A percentile compares a stretch with the other conserved stretches of the same genome.
Evolutionary conservation across 2,797 vertebrate species (phyloP).

Genomic region (Crypturellus tataupa): DNA sequence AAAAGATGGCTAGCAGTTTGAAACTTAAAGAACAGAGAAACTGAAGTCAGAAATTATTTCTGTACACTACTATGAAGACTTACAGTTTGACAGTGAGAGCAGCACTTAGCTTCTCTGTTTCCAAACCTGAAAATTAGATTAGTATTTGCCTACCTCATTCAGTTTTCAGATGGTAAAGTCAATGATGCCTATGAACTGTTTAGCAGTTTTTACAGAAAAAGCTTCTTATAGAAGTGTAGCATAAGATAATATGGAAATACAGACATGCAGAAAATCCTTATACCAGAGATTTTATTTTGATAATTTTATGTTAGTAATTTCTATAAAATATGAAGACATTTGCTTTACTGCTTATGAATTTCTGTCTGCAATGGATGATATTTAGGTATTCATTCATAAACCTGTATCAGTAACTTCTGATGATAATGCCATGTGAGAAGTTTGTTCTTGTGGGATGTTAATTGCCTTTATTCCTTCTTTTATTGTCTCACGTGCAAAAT

Average conservation of each 20-base stretch:
- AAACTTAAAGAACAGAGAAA: neutral
- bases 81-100: neutral
- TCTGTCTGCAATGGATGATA: neutral
- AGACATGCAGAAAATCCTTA: neutral
- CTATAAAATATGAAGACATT: neutral
- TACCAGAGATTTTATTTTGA: neutral
- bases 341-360: neutral
- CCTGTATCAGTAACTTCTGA: neutral
- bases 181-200: neutral
- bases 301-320: neutral
- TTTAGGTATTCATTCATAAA: neutral
- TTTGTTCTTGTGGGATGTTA: neutral
- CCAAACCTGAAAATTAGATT: conserved; percentile 2
- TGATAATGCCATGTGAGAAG: neutral
- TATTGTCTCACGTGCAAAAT: neutral
- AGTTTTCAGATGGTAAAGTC: neutral
- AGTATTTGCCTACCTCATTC: neutral
- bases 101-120: neutral
- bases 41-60: neutral
- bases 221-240: neutral
- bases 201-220: neutral
- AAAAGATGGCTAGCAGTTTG: neutral
- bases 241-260: neutral
- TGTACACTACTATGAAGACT: neutral
- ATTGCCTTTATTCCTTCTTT: neutral